Percentiles rank a stretch among this genome's conserved stretches.
Evolutionary conservation across 2,888 invertebrate species (phyloP).

Genomic region (Agriopis leucophaearia): DNA sequence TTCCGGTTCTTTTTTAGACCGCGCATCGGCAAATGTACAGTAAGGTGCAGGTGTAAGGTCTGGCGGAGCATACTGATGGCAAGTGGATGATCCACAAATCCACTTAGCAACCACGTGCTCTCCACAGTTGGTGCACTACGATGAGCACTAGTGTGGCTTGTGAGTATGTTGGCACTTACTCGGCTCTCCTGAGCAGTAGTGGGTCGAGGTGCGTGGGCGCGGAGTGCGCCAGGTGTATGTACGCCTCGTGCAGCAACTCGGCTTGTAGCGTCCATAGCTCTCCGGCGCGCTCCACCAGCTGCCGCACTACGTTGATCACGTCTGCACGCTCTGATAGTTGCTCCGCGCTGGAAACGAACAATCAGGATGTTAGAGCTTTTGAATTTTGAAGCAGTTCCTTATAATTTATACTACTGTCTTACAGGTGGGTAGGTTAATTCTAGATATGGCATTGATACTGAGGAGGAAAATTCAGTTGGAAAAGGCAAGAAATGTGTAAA

Average conservation of each 20-base stretch:
- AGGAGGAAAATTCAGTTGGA: too few species aligned
- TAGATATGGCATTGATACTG: too few species aligned
- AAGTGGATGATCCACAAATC: too few species aligned
- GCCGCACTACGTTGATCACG: slow-evolving; percentile 95
- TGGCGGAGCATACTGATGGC: too few species aligned
- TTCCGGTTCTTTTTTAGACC: too few species aligned
- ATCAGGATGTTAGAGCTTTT: neutral
- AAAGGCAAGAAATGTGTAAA: too few species aligned
- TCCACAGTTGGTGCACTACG: too few species aligned
- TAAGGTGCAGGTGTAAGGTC: too few species aligned
- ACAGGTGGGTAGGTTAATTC: too few species aligned
- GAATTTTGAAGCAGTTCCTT: neutral
- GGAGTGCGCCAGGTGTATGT: slow-evolving; percentile 93
- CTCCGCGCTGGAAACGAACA: slow-evolving; percentile 81
- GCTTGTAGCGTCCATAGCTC: slow-evolving; percentile 89
- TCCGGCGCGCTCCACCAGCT: slow-evolving; percentile 78
- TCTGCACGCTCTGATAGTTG: slow-evolving; percentile 93
- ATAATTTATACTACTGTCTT: neutral
- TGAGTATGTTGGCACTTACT: slow-evolving; percentile 74
- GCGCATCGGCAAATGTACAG: too few species aligned
- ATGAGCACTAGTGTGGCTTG: neutral
- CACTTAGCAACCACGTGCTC: too few species aligned
- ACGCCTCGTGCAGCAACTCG: slow-evolving; percentile 94
- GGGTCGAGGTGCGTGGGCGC: slow-evolving; percentile 93
- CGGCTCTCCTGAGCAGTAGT: slow-evolving; percentile 83